Base-by-base conservation (phyloP, 1,140 invertebrate species). In the Hyposmocoma kahamanoa region DNA sequence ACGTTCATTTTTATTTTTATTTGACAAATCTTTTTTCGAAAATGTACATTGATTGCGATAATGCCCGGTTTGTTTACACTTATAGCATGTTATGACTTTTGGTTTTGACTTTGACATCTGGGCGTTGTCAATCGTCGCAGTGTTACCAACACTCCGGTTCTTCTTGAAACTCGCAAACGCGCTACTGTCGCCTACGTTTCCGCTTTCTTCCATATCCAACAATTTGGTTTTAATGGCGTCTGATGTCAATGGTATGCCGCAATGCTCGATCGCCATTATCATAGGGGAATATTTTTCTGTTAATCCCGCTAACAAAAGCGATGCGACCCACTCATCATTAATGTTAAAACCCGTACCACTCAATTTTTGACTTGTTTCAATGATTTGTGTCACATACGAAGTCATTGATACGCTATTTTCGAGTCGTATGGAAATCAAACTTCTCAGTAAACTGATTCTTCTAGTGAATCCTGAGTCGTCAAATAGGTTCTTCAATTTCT, bases 321-420 rank as follows among this genome's bases (percentile, higher is more conserved):
- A 41, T 9, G 19, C 38, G 15, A 41, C 22, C 38, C 38, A 41
- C 13, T 20, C 18, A 2, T 41, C 38, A 2, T 9, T 22, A 10
- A 41, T 41, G 20, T 41, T 13, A 13, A 30, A 44, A 56, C 61
- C 8, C 48, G 59, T 11, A 10, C 22, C 45, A 19, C 30, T 38
- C 15, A 58, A 32, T 21, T 51, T 50, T 30, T 80, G 61, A 50
- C 38, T 36, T 21, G 52, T 50, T 28, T 41, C 38, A 9, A 62
- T 45, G 10, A 62, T 42, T 22, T 50, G 34, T 24, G 18, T 54
- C 5, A 62, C 44, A 36, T 62, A 54, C 3, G n/a, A 15, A 13
- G 52, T 42, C 43, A 59, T 49, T 2, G 43, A 59, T 13, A 47
- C 30, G 39, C 51, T 56, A 1, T 59, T 55, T 24, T 52, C 43